phyloP scores from a whole-genome alignment of 2,113 vertebrate species.

The Beaufortia kweichowensis region DNA sequence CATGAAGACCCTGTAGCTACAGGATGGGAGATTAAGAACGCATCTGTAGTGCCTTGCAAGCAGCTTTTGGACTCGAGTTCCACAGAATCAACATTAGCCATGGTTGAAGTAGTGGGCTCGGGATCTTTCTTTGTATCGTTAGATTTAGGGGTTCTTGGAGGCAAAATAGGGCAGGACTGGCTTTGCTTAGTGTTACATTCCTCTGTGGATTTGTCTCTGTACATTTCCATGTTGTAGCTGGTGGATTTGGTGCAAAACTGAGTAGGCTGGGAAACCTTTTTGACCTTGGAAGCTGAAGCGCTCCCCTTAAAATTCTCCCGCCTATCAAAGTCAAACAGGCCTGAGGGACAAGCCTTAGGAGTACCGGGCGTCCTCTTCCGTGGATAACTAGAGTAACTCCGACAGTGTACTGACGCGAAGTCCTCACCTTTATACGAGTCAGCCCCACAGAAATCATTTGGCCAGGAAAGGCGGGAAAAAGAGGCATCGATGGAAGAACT shows the following conservation, averaged over 20 bases:
- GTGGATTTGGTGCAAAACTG: slow-evolving; percentile 86
- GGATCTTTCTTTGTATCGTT: slow-evolving; percentile 68
- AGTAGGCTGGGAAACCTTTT: slow-evolving; percentile 59
- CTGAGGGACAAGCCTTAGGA: slow-evolving; percentile 84
- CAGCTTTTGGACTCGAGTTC: slow-evolving; percentile 70
- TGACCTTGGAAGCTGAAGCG: slow-evolving; percentile 56
- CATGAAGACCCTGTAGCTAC: slow-evolving; percentile 79
- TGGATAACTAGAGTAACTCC: slow-evolving; percentile 94
- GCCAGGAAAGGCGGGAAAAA: slow-evolving; percentile 89
- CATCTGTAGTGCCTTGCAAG: slow-evolving; percentile 71
- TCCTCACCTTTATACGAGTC: slow-evolving; percentile 78
- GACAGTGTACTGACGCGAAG: slow-evolving; percentile 80
- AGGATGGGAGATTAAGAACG: slow-evolving; percentile 72
- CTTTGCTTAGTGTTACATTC: slow-evolving; percentile 81
- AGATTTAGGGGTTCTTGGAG: slow-evolving; percentile 84
- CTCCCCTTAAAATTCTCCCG: slow-evolving; percentile 62
- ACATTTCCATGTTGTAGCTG: slow-evolving; percentile 87
- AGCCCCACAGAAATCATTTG: slow-evolving; percentile 83
- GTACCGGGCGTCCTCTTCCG: slow-evolving; percentile 86
- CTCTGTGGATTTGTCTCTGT: slow-evolving; percentile 77
- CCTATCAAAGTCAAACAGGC: slow-evolving; percentile 79
- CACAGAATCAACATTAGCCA: slow-evolving; percentile 64
- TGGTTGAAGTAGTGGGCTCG: slow-evolving; percentile 56
- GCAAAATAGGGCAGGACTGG: slow-evolving; percentile 88
- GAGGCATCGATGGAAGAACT: slow-evolving; percentile 73